phyloP scores from a whole-genome alignment of 2,113 vertebrate species.

The Periophthalmus modestus region DNA sequence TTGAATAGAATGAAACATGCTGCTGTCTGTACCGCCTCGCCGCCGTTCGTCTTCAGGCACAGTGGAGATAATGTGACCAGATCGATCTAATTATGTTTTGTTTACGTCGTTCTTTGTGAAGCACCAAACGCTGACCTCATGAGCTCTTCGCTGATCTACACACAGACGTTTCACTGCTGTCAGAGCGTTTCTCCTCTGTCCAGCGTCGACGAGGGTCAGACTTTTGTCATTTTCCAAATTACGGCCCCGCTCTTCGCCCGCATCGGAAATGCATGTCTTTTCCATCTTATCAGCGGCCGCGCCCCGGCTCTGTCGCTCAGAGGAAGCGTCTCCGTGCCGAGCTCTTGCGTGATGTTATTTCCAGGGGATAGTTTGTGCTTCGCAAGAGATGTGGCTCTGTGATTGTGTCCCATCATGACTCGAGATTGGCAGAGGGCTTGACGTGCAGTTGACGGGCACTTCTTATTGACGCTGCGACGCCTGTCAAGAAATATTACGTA shows the following conservation, averaged over 20 bases:
- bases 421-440: conserved; percentile 30
- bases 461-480: conserved; percentile 18
- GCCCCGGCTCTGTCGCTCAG: conserved; percentile 54
- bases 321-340: conserved; percentile 68
- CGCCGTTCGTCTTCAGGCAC: conserved; percentile 13
- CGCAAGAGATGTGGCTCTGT: conserved; percentile 58
- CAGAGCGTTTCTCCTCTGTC: not conserved
- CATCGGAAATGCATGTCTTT: conserved; percentile 51
- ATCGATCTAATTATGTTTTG: conserved; percentile 26
- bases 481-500: conserved; percentile 23
- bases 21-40: not conserved
- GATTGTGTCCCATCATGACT: conserved; percentile 51
- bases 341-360: conserved; percentile 72
- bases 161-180: conserved; percentile 22
- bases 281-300: conserved; percentile 70
- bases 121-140: conserved; percentile 44
- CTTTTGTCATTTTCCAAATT: conserved; percentile 25
- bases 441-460: conserved; percentile 48
- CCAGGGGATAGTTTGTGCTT: conserved; percentile 63
- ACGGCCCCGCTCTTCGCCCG: conserved; percentile 28
- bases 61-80: conserved; percentile 31
- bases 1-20: conserved; percentile 10
- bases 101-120: conserved; percentile 32
- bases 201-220: conserved; percentile 4
- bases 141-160: conserved; percentile 34